Base-by-base conservation (phyloP, 1,140 invertebrate species). In the Temnothorax longispinosus region DNA sequence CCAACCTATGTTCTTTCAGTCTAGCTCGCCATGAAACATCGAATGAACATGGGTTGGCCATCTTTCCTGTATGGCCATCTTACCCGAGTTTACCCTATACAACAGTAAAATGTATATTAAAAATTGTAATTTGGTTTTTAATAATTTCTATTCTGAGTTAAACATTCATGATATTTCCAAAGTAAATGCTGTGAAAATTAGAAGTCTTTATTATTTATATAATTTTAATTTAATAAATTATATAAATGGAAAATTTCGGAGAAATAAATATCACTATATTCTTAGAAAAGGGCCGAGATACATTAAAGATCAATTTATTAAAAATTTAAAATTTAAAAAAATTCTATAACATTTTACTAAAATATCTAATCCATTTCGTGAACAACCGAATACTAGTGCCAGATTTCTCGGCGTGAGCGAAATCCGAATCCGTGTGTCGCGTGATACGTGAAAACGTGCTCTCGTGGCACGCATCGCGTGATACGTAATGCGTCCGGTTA, bases 371-470 rank as follows among this genome's bases (percentile, higher is more conserved):
- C 60, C 65, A 69, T 76, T 89, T 75, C 60, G 71, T 32, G 65
- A 56, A 18, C 35, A 41, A 84, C 21, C 54, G 44, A 71, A 15
- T 21, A 11, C 38, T 52, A 74, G 35, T 58, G 80, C 41, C 69
- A 74, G 74, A 54, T 72, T 80, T 77, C 74, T 71, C 74, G 62
- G 54, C 47, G 10, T 52, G 67, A 41, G 52, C 44, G 89, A 90
- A 90, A 91, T 87, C 44, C 7, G 87, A 91, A 62, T 87, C 87
- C 75, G n/a, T 50, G 50, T 82, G 78, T 90, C 78, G 78, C 56
- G 47, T 67, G 84, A 88, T 90, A 64, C 50, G 67, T 81, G 84
- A 41, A 69, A 90, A 86, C 32, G 81, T 47, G 82, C 65, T 87
- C 77, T 84, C 65, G 77, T 50, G n/a, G 18, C 69, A 54, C 76